Evolutionary conservation across 2,113 vertebrate genomes (phyloP), one percentile per base, ranked within the genome.

Genomic region (Apodemus sylvaticus): DNA sequence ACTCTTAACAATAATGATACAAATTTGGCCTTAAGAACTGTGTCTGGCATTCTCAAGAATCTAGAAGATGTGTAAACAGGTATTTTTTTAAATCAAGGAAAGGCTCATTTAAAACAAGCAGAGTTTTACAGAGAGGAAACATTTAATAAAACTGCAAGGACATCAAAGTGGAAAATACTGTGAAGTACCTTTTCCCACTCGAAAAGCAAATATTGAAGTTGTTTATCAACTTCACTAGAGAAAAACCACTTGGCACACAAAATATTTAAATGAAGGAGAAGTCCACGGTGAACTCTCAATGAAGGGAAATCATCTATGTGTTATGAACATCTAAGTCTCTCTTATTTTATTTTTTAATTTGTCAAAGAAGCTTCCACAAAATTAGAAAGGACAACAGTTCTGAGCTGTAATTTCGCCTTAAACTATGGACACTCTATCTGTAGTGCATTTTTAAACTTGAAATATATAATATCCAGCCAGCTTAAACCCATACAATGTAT

Each of bases 321-420:
- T 98, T 96, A 98, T 24, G 98, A 98, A 98, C 98, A 98, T 97
- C 98, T 96, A 97, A 98, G 94, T 98, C 98, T 98, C 95, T 96
- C 86, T 95, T 88, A 66, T 86, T 24, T 96, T 87, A 73, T 96
- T 96, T 96, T 98, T 98, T 98, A 98, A 97, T 97, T 96, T 96
- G 98, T 99, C 98, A 98, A 98, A 98, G 98, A 99, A 98, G 98
- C 98, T 99, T 99, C 99, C 99, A 99, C 98, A 98, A 96, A 98
- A 98, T 98, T 98, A 98, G 98, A 99, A 98, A 98, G 98, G 97
- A 98, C 97, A 98, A 99, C 99, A 99, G 99, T 99, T 99, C 99
- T 99, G 99, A 99, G 99, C 99, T 99, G 99, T 99, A 99, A 99
- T 99, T 99, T 99, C 99, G 99, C 99, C 99, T 99, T 99, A 99